Base-by-base conservation (phyloP, 2,888 invertebrate genomes). In the Tiphia femorata region DNA sequence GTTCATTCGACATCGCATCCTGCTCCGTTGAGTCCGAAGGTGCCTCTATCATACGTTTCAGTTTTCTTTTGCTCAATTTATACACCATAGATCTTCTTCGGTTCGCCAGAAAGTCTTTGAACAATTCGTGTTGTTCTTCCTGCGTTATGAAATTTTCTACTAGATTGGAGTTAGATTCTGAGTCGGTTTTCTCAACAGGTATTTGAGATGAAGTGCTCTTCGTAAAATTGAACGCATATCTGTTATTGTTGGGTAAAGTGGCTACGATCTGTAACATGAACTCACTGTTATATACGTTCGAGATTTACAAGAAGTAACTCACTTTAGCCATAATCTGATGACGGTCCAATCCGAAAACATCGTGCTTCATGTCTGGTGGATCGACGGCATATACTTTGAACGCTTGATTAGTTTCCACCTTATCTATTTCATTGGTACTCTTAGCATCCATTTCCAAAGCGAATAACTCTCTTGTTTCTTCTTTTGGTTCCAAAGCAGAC, bases 321-420 rank as follows among this genome's bases (percentile, higher is more conserved):
- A 85, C 85, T 74, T 75, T 79, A 3, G 68, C 85, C 87, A 92
- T 87, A 37, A 93, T 90, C 51, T 83, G 84, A 0, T 84, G 82
- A 71, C 91, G 91, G 79, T 93, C 87, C 41, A 94, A 81, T 0
- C 91, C 92, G 30, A 90, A 87, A 3, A 92, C 88, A 80, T 89
- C 88, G 62, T 92, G 87, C 0, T 89, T 88, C 92, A 94, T 94
- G 58, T 86, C 84, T 1, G 92, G 92, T 58, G 91, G n/a, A 8
- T 71, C 63, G 1, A 78, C 70, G 14, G 21, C 16, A 6, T 49
- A 14, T 29, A 2, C 3, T 47, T 47, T 29, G 1, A 3, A 1
- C 16, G n/a, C n/a, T n/a, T n/a, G n/a, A 10, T 42, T n/a, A 83
- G 69, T 85, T 85, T 78, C 84, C 85, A 8, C 8, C 3, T 14